A percentile compares a stretch with the other conserved stretches of the same genome.
Conservation (phyloP, 2,797 vertebrate species). For the Prionace glauca region DNA sequence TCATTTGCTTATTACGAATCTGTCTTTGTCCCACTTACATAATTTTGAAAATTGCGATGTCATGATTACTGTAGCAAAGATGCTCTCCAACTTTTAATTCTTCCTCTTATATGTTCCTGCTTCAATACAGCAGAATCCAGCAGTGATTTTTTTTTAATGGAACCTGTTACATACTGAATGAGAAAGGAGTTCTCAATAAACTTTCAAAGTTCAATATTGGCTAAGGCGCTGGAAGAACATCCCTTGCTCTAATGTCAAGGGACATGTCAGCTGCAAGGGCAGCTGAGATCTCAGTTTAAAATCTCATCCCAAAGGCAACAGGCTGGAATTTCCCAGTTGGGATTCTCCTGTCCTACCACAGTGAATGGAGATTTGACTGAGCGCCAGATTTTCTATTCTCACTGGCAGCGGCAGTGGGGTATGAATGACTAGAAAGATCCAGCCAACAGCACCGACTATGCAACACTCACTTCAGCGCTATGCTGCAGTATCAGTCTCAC, state of each 20-base stretch:
- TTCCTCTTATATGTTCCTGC: background rate
- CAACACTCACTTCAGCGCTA: background rate
- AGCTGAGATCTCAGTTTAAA: background rate
- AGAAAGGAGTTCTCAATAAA: background rate
- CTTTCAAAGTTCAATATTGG: background rate
- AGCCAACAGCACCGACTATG: background rate
- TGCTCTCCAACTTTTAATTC: background rate
- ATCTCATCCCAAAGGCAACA: background rate
- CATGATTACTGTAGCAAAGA: background rate
- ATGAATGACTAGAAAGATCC: no score
- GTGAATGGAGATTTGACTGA: no score
- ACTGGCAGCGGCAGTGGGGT: no score
- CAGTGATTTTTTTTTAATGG: background rate
- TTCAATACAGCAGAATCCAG: background rate
- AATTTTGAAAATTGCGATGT: background rate
- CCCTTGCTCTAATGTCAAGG: background rate
- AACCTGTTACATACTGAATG: background rate
- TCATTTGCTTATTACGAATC: background rate
- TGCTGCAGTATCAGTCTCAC: background rate
- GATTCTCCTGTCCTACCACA: no score
- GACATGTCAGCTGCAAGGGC: background rate
- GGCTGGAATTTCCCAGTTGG: no score
- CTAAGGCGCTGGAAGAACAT: background rate
- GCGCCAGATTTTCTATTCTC: no score
- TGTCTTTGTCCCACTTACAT: background rate